These are phyloP conservation scores for Ophthalmolycus amberensis DNA, from an alignment of 2,113 vertebrate species.

Conservation along the genomic window DNA sequence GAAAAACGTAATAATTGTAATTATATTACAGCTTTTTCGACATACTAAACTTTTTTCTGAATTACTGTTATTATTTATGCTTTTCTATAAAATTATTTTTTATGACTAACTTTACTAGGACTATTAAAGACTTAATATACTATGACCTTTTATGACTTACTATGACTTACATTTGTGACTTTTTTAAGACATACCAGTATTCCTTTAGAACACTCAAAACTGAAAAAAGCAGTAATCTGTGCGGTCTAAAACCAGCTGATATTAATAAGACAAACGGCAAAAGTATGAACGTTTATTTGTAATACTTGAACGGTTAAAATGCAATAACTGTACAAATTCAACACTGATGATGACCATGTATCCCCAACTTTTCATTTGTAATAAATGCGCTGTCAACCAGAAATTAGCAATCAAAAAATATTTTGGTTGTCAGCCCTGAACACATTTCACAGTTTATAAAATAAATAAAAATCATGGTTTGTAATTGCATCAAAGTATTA, in stretches of 20 bases:
- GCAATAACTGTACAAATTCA: constrained; percentile 15
- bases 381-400: neutral
- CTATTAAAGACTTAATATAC: neutral
- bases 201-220: neutral
- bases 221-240: neutral
- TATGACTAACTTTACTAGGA: neutral
- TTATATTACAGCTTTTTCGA: no score
- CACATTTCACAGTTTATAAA: neutral
- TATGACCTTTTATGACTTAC: neutral
- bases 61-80: neutral
- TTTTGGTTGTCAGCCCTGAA: neutral
- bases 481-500: neutral
- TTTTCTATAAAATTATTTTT: neutral
- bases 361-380: neutral
- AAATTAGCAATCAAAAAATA: neutral
- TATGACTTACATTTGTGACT: neutral
- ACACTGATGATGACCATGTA: constrained; percentile 6
- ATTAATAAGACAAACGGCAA: neutral
- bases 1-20: no score
- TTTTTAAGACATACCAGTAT: neutral
- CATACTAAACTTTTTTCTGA: no score
- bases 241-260: neutral
- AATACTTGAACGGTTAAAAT: constrained; percentile 14
- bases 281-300: constrained; percentile 52
- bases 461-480: neutral